Percentiles rank a stretch among this genome's conserved stretches.
phyloP scores from a whole-genome alignment of 2,888 invertebrate genomes.

The Cataglyphis albicans region DNA sequence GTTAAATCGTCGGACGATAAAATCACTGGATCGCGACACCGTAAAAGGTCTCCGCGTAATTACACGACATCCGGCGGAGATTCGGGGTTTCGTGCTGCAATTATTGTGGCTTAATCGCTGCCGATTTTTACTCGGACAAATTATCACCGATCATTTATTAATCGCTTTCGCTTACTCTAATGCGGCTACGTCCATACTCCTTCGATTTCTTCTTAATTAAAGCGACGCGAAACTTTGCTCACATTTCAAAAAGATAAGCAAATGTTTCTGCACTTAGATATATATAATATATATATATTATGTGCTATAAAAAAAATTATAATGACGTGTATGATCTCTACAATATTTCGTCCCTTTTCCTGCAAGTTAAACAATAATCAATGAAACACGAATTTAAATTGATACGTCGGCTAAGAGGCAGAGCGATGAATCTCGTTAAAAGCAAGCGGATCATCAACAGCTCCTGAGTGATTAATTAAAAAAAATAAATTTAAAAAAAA shows the following conservation, averaged over 20 bases:
- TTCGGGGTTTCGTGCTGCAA: conserved; percentile 44
- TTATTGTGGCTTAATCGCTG: conserved; percentile 44
- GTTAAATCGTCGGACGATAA: conserved; percentile 61
- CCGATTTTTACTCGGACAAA: conserved; percentile 20
- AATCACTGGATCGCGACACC: conserved; percentile 61
- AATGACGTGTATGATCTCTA: not conserved
- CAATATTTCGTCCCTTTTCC: not conserved
- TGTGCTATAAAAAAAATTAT: not conserved
- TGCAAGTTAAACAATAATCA: not conserved
- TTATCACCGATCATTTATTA: conserved; percentile 26
- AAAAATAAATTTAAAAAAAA: not conserved
- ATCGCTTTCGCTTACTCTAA: not conserved
- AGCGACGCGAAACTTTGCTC: not conserved
- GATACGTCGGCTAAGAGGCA: not conserved
- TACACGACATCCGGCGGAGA: conserved; percentile 56
- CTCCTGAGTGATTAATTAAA: conserved; percentile 27
- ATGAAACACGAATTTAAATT: conserved; percentile 30
- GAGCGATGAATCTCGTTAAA: not conserved
- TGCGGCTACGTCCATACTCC: not conserved
- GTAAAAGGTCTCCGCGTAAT: conserved; percentile 52
- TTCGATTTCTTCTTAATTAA: not conserved
- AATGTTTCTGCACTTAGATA: not conserved
- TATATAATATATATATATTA: not conserved
- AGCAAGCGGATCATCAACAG: not conserved
- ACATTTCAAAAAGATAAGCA: not conserved